phyloP scores from a whole-genome alignment of 2,888 invertebrate species.

The Ptilodon capucinus region DNA sequence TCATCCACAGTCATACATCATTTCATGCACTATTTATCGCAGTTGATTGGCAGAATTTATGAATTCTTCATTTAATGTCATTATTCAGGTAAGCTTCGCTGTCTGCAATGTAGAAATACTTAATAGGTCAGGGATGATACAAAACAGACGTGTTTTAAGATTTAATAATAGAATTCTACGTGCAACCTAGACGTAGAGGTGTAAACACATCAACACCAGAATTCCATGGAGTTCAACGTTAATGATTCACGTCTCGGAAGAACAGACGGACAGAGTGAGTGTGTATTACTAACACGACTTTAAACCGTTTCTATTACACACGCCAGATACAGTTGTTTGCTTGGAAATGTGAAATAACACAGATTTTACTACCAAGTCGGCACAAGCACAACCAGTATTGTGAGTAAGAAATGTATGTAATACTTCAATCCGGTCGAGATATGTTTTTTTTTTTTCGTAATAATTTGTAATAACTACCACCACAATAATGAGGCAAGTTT shows the following conservation, averaged over 20 bases:
- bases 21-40: not conserved
- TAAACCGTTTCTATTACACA: not conserved
- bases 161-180: not conserved
- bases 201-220: not conserved
- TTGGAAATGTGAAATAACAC: conserved; percentile 3
- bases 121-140: not conserved
- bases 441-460: conserved; percentile 23
- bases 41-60: not conserved
- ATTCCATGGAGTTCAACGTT: not conserved
- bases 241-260: not conserved
- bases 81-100: not conserved
- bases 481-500: not conserved
- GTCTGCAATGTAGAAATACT: not conserved
- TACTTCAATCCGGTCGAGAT: conserved; percentile 13
- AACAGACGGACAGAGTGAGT: not conserved
- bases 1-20: no score
- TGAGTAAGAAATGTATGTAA: conserved; percentile 7
- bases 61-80: not conserved
- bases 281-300: not conserved
- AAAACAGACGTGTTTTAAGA: not conserved
- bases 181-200: not conserved
- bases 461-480: conserved; percentile 5
- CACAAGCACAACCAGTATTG: no score
- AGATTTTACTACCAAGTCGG: conserved; percentile 9
- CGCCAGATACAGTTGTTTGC: not conserved